Evolutionary conservation across 2,113 vertebrate species (phyloP).

Genomic region (Laterallus jamaicensis): DNA sequence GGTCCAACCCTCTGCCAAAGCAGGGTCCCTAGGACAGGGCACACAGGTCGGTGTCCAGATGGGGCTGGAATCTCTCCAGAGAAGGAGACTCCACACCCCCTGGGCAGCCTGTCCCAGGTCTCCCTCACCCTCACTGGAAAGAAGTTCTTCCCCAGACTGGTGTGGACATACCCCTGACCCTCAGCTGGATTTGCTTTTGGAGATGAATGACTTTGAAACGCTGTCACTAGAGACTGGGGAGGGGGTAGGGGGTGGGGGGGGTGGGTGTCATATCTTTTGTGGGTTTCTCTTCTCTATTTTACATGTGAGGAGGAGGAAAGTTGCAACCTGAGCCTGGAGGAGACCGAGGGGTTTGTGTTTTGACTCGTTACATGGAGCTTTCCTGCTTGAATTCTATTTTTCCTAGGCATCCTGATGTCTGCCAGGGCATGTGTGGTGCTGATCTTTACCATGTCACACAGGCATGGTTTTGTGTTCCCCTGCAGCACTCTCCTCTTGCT

Average conservation of each 20-base stretch:
- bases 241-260: too few species aligned
- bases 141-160: too few species aligned
- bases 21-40: too few species aligned
- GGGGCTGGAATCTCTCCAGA: too few species aligned
- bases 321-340: background rate
- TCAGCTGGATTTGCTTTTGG: background rate
- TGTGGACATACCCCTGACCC: background rate
- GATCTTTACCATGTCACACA: fast-evolving
- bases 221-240: background rate
- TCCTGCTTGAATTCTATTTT: fast-evolving
- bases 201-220: background rate
- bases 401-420: background rate
- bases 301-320: background rate
- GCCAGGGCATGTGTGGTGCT: background rate
- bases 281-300: background rate
- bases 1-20: too few species aligned
- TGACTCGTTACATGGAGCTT: fast-evolving
- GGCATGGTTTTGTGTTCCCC: background rate
- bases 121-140: too few species aligned
- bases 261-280: background rate
- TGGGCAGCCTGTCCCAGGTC: too few species aligned
- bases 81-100: too few species aligned
- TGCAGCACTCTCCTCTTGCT: background rate
- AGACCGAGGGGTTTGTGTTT: background rate
- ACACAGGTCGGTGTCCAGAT: too few species aligned